Base-by-base conservation (phyloP, 2,888 invertebrate species). In the Dasypolia templi region DNA sequence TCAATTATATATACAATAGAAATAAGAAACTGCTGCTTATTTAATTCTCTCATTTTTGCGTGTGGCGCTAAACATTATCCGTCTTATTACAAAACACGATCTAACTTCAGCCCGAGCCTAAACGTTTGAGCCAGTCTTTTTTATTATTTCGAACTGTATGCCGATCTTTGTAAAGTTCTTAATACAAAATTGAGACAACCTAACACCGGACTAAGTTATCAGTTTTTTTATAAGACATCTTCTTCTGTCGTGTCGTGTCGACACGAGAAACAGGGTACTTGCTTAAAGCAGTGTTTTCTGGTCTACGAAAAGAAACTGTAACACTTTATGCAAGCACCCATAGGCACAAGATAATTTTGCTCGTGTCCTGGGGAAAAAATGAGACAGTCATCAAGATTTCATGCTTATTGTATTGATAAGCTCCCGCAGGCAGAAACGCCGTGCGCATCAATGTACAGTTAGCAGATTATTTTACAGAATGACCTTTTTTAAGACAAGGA, bases 1-100 rank as follows among this genome's bases (percentile, higher is more conserved):
- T 58, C 76, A 77, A 58, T 72, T 26, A 35, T 39, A 46, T 63
- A 6, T 46, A 70, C 32, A 70, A 49, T 78, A 39, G 6, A 39
- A n/a, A 46, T 78, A 78, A 78, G 39, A 46, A 55, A 51, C 17
- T n/a, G 1, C 17, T 55, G 17, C n/a, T 39, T 53, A 26, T 29
- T 58, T 26, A 2, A 49, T 42, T 32, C 11, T 29, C 0, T 14
- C 0, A 19, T 32, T 26, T 32, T 29, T 73, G 35, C 12, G 11
- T 35, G 46, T n/a, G 44, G 26, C 1, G 22, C 6, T 44, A 17
- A 9, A 1, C 22, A 17, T 42, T 5, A 29, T 26, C 5, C 32
- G 17, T 35, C n/a, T n/a, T n/a, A n/a, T n/a, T n/a, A n/a, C n/a
- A n/a, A n/a, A n/a, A n/a, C n/a, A n/a, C n/a, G n/a, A n/a, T n/a